These are phyloP conservation scores for Callinectes sapidus DNA, from an alignment of 2,888 invertebrate species.

Conservation along the genomic window DNA sequence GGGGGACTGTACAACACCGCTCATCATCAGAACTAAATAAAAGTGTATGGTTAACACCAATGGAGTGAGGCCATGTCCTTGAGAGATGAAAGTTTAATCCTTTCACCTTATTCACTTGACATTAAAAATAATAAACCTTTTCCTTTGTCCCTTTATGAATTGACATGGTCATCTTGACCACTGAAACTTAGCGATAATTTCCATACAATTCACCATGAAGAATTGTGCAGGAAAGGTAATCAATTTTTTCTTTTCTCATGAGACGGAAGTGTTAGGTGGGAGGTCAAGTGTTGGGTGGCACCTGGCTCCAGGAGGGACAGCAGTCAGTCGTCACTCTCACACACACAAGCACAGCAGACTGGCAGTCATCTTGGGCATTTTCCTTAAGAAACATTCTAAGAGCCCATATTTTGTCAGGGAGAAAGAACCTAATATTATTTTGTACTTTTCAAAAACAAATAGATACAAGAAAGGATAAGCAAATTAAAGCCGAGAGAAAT, in stretches of 20 bases:
- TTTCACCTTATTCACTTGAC: neutral
- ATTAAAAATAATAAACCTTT: slow-evolving; percentile 4
- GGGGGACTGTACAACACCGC: slow-evolving; percentile 36
- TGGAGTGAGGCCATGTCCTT: neutral
- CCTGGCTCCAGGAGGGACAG: slow-evolving; percentile 30
- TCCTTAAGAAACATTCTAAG: slow-evolving; percentile 52
- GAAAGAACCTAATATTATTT: slow-evolving; percentile 71
- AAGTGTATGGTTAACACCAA: neutral
- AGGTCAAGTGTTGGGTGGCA: slow-evolving; percentile 12
- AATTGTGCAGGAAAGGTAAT: slow-evolving; percentile 55
- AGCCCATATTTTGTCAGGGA: slow-evolving; percentile 62
- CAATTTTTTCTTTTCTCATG: slow-evolving; percentile 43
- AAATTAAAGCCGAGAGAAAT: slow-evolving; percentile 53
- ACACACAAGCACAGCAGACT: slow-evolving; percentile 68
- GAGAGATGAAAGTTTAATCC: neutral
- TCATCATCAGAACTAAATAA: slow-evolving; percentile 7
- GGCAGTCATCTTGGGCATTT: slow-evolving; percentile 63
- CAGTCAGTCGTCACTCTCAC: slow-evolving; percentile 55
- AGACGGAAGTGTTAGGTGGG: slow-evolving; percentile 47
- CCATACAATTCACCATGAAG: slow-evolving; percentile 51
- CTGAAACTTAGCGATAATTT: slow-evolving; percentile 42
- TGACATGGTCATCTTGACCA: slow-evolving; percentile 32
- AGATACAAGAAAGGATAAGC: slow-evolving; percentile 61
- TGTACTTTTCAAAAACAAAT: slow-evolving; percentile 70
- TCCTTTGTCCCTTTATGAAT: neutral